Base-by-base conservation (phyloP, 92 coral and sea anemone genomes). In the Bergia puertoricense region DNA sequence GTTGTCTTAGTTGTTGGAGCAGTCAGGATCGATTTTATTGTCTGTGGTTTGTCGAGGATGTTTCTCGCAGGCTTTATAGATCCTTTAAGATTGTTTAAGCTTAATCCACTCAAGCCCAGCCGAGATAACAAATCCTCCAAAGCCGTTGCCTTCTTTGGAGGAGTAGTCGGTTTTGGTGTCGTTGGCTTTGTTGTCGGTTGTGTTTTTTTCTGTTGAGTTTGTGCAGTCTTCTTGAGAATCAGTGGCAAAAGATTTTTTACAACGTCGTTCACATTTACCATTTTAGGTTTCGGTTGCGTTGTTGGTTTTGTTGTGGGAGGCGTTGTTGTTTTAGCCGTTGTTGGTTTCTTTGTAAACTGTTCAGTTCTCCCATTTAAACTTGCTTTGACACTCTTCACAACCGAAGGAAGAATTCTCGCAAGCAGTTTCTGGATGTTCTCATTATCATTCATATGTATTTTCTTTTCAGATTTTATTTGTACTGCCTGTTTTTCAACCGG, bases 181-280 rank as follows among this genome's bases (percentile, higher is more conserved):
- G 92, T 90, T 2, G 78, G 36, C 73, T 76, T 76, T 6, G 90
- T 89, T 8, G 82, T 86, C 46, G 85, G 86, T 42, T 89, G 59
- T 40, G 92, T 82, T 6, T 88, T 84, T 54, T 76, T 90, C 30
- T 38, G 22, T 66, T 67, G 62, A n/a, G 41, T 37, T 71, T 42
- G 76, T 9, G 82, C 80, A 57, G 88, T 87, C 74, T 88, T 93
- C 82, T 93, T 88, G 16, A 95, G 91, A 48, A 95, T 74, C 7
- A 95, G 66, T 11, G 98, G 98, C 88, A 95, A 93, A 77, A 95
- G 77, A 75, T 81, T 93, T 73, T 90, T 92, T 22, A 95, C 80
- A 45, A 94, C 89, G 44, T 90, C 90, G 76, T 88, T 94, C 66
- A 95, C 62, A 88, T 90, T 91, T 6, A 75, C 67, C 39, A 68